Percentiles rank a stretch among this genome's conserved stretches.
phyloP scores from a whole-genome alignment of 2,888 invertebrate species.

The Nymphalis polychloros region DNA sequence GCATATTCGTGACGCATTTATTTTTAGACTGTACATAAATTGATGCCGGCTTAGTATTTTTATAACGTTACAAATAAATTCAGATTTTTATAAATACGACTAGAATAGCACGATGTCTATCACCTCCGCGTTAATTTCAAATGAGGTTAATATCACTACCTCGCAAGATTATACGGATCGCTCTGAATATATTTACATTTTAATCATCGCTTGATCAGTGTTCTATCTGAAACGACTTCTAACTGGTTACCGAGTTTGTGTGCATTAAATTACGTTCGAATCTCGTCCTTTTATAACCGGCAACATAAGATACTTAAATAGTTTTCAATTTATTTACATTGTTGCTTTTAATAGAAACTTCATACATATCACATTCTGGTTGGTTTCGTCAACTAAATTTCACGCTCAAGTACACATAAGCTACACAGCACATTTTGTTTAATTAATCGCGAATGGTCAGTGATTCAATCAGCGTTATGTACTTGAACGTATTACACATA shows the following conservation, averaged over 20 bases:
- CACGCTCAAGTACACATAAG: slow-evolving; percentile 12
- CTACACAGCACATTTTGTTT: slow-evolving; percentile 14
- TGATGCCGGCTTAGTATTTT: slow-evolving; percentile 10
- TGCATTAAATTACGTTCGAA: slow-evolving; percentile 55
- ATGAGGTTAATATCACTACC: slow-evolving; percentile 73
- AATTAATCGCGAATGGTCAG: slow-evolving; percentile 19
- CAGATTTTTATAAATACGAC: slow-evolving; percentile 54
- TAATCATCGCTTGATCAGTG: slow-evolving; percentile 71
- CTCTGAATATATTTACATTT: slow-evolving; percentile 77
- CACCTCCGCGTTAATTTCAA: slow-evolving; percentile 62
- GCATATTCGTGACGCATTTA: slow-evolving; percentile 19
- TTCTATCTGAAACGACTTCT: slow-evolving; percentile 66
- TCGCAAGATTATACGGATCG: slow-evolving; percentile 72
- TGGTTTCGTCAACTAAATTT: slow-evolving; percentile 16
- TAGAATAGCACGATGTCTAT: slow-evolving; percentile 61
- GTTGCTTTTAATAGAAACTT: slow-evolving; percentile 9
- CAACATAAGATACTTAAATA: slow-evolving; percentile 11
- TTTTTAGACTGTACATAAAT: slow-evolving; percentile 16
- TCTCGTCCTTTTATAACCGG: slow-evolving; percentile 21
- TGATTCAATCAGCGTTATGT: slow-evolving; percentile 20
- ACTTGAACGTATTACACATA: slow-evolving; percentile 14
- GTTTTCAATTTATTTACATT: neutral
- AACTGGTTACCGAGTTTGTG: slow-evolving; percentile 58
- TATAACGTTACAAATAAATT: slow-evolving; percentile 52
- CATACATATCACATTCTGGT: slow-evolving; percentile 15